phyloP scores from a whole-genome alignment of 2,113 vertebrate species.

The Bagarius yarrelli region DNA sequence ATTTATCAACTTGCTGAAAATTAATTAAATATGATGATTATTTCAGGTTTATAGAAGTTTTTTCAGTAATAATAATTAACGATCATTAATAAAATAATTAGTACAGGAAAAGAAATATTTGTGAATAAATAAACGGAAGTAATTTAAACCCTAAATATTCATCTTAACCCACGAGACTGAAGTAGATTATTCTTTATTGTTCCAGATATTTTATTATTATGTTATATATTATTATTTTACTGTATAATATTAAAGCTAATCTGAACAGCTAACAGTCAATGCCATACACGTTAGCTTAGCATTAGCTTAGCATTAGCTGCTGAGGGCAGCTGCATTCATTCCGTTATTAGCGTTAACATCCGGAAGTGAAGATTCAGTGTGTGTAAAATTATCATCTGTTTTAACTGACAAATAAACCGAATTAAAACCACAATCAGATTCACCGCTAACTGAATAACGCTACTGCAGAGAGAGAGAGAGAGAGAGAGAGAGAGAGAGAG shows the following conservation, averaged over 20 bases:
- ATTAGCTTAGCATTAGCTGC: background rate
- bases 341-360: no score
- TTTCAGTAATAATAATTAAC: background rate
- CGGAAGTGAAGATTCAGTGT: no score
- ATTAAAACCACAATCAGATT: background rate
- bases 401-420: background rate
- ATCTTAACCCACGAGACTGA: background rate
- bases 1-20: no score
- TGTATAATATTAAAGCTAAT: background rate
- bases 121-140: background rate
- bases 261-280: background rate
- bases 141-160: background rate
- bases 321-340: no score
- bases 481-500: background rate
- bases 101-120: no score
- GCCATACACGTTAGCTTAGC: background rate
- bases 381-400: no score
- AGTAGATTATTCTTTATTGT: no score
- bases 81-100: background rate
- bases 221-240: background rate
- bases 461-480: background rate
- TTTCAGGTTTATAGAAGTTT: background rate
- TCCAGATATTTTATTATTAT: no score
- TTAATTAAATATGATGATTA: no score
- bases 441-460: background rate